Percentiles rank a stretch among this genome's conserved stretches.
Conservation (phyloP, 2,797 vertebrate genomes). For the Tokudaia muenninki region DNA sequence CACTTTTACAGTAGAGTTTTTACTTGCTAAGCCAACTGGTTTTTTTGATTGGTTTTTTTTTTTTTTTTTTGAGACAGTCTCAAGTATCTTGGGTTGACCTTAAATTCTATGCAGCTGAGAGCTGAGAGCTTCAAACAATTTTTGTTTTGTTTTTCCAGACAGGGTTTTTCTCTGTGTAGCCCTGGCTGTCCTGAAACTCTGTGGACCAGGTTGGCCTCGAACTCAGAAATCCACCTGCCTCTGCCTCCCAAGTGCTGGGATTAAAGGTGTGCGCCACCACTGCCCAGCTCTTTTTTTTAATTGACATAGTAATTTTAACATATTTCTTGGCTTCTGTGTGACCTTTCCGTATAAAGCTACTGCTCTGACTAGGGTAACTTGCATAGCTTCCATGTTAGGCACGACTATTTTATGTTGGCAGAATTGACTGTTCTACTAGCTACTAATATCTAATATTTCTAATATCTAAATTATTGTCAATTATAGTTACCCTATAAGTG, state of each 20-base stretch:
- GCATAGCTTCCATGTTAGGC: background rate
- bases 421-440: background rate
- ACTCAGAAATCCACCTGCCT: too few relatives aligned
- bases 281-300: background rate
- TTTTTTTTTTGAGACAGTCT: background rate
- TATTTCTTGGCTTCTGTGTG: background rate
- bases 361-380: background rate
- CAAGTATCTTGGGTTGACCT: background rate
- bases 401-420: background rate
- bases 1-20: background rate
- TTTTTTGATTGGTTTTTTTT: background rate
- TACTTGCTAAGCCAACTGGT: background rate
- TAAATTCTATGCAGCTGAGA: background rate
- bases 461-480: background rate
- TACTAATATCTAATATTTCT: background rate
- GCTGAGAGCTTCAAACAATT: too few relatives aligned
- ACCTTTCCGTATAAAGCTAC: background rate
- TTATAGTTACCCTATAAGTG: background rate
- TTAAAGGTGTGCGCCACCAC: background rate
- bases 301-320: background rate
- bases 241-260: too few relatives aligned
- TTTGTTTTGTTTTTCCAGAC: too few relatives aligned
- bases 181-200: too few relatives aligned
- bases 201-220: too few relatives aligned
- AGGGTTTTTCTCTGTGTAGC: too few relatives aligned